phyloP scores from a whole-genome alignment of 2,888 invertebrate genomes.

The Orgyia antiqua region DNA sequence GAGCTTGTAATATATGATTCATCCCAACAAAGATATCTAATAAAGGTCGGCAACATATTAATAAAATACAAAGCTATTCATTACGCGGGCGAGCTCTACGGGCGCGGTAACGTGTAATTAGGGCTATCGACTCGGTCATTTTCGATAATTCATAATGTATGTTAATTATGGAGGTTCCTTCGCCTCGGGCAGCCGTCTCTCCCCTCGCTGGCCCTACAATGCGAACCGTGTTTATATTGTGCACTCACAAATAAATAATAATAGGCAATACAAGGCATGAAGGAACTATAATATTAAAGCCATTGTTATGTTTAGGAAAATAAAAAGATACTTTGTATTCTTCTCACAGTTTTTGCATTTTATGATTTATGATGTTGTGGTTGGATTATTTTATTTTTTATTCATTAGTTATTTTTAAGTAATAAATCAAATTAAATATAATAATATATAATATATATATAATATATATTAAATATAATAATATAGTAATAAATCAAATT shows the following conservation, averaged over 20 bases:
- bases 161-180: slow-evolving; percentile 67
- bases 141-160: slow-evolving; percentile 76
- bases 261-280: slow-evolving; percentile 32
- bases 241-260: slow-evolving; percentile 42
- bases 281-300: slow-evolving; percentile 29
- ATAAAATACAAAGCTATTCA: slow-evolving; percentile 66
- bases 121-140: slow-evolving; percentile 64
- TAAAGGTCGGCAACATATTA: slow-evolving; percentile 58
- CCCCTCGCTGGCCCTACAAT: slow-evolving; percentile 31
- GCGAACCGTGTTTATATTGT: slow-evolving; percentile 38
- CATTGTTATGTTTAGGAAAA: slow-evolving; percentile 28
- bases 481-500: too few relatives aligned
- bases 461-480: too few relatives aligned
- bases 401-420: too few relatives aligned
- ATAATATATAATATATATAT: too few relatives aligned
- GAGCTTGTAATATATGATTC: slow-evolving; percentile 52
- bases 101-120: slow-evolving; percentile 63
- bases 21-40: slow-evolving; percentile 59
- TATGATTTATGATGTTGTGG: too few relatives aligned
- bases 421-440: too few relatives aligned
- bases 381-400: too few relatives aligned
- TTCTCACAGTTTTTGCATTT: background rate
- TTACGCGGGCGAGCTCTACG: slow-evolving; percentile 43
- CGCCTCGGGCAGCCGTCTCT: slow-evolving; percentile 14
- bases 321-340: slow-evolving; percentile 6